Evolutionary conservation across 2,888 invertebrate genomes (phyloP).

Genomic region (Epirrhoe tristata): DNA sequence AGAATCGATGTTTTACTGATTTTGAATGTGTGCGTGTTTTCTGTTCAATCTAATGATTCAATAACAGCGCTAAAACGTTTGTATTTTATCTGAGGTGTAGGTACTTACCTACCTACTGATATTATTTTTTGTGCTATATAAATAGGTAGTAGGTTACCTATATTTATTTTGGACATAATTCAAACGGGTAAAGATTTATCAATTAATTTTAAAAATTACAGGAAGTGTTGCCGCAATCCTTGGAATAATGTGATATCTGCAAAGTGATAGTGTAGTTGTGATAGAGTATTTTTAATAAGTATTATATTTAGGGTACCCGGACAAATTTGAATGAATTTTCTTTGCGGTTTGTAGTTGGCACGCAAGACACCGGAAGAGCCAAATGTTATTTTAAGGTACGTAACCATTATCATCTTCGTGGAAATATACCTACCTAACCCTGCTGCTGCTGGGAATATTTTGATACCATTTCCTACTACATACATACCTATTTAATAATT

Average conservation of each 20-base stretch:
- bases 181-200: neutral
- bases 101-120: neutral
- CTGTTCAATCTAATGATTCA: slow-evolving; percentile 50
- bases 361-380: slow-evolving; percentile 74
- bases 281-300: neutral
- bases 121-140: neutral
- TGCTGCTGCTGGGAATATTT: neutral
- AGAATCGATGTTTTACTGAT: slow-evolving; percentile 65
- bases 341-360: slow-evolving; percentile 66
- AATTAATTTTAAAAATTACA: neutral
- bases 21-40: slow-evolving; percentile 40
- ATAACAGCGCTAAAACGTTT: slow-evolving; percentile 49
- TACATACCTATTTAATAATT: no score
- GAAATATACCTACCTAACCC: slow-evolving; percentile 17
- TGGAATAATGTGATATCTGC: slow-evolving; percentile 2
- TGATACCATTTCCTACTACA: no score
- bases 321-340: slow-evolving; percentile 45
- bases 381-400: slow-evolving; percentile 81
- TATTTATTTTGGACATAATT: neutral
- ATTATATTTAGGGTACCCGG: neutral
- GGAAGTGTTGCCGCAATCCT: neutral
- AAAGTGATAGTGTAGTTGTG: slow-evolving; percentile 7
- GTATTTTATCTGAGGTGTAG: neutral
- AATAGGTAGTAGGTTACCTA: neutral
- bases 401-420: slow-evolving; percentile 34